Evolutionary conservation across 2,797 vertebrate genomes (phyloP), one percentile per base, ranked within the genome.

Genomic region (Bradypodion pumilum): DNA sequence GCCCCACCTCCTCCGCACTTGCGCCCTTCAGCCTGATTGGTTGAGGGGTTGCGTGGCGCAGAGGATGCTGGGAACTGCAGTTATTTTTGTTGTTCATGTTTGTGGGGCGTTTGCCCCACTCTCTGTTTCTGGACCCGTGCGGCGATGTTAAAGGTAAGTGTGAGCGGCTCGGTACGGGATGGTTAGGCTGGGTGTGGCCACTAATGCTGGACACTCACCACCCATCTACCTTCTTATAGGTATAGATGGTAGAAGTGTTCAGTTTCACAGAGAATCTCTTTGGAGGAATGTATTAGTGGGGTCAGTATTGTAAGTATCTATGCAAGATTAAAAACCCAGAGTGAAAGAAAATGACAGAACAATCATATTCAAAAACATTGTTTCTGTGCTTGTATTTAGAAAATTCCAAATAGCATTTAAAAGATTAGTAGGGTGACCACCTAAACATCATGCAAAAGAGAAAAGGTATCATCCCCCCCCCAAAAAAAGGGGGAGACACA

Each of bases 181-280:
- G n/a, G n/a, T n/a, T n/a, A n/a, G n/a, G n/a, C n/a, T n/a, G n/a
- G n/a, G n/a, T n/a, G n/a, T n/a, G n/a, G n/a, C n/a, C n/a, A n/a
- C n/a, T n/a, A n/a, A n/a, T n/a, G n/a, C n/a, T n/a, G n/a, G n/a
- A n/a, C n/a, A n/a, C n/a, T n/a, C n/a, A n/a, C n/a, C n/a, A n/a
- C n/a, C n/a, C n/a, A n/a, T n/a, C n/a, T n/a, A n/a, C n/a, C n/a
- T n/a, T n/a, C n/a, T n/a, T n/a, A n/a, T n/a, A n/a, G n/a, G n/a
- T n/a, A n/a, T n/a, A n/a, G n/a, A 29, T 46, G 35, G 52, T 0
- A 56, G 44, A 63, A 32, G 5, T 0, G 42, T 32, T 10, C 60
- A 32, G 7, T 25, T 70, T 23, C 23, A 44, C 2, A 19, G 44
- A 59, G 19, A 13, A 19, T 16, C 6, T 12, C 16, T 16, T 13